Evolutionary conservation across 2,113 vertebrate genomes (phyloP).

Genomic region (Callionymus lyra): DNA sequence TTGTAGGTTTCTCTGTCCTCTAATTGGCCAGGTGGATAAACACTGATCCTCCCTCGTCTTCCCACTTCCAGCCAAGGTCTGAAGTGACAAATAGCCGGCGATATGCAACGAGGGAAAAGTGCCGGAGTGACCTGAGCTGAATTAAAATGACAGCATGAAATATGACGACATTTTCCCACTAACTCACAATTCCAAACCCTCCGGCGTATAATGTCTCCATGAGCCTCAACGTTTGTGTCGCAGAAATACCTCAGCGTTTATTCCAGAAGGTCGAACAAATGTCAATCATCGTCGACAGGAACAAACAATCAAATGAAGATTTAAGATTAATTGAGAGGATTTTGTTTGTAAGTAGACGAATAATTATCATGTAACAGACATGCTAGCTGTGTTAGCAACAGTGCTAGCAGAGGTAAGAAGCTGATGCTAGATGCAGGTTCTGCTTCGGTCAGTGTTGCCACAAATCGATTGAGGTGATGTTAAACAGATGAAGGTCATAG

Average conservation of each 20-base stretch:
- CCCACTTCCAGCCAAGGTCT: constrained; percentile 45
- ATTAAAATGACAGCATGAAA: constrained; percentile 70
- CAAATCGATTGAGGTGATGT: too few species aligned
- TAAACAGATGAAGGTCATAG: too few species aligned
- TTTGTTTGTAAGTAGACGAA: too few species aligned
- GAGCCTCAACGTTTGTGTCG: constrained; percentile 64
- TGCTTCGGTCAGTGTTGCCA: too few species aligned
- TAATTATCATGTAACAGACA: too few species aligned
- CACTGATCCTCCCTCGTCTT: constrained; percentile 45
- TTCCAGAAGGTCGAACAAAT: too few species aligned
- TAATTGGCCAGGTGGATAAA: constrained; percentile 69
- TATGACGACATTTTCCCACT: constrained; percentile 68
- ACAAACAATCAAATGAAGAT: too few species aligned
- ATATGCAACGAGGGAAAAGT: constrained; percentile 38
- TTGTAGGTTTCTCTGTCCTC: constrained; percentile 55
- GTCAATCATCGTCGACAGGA: too few species aligned
- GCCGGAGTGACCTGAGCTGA: constrained; percentile 49
- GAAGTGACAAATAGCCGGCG: constrained; percentile 52
- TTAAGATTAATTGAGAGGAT: too few species aligned
- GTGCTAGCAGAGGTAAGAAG: too few species aligned
- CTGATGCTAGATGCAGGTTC: too few species aligned
- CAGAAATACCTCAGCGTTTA: constrained; percentile 78
- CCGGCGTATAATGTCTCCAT: constrained; percentile 52
- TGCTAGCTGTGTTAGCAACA: too few species aligned
- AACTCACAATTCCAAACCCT: constrained; percentile 68